Evolutionary conservation across 2,797 vertebrate genomes (phyloP).

Genomic region (Ctenopoma kingsleyae): DNA sequence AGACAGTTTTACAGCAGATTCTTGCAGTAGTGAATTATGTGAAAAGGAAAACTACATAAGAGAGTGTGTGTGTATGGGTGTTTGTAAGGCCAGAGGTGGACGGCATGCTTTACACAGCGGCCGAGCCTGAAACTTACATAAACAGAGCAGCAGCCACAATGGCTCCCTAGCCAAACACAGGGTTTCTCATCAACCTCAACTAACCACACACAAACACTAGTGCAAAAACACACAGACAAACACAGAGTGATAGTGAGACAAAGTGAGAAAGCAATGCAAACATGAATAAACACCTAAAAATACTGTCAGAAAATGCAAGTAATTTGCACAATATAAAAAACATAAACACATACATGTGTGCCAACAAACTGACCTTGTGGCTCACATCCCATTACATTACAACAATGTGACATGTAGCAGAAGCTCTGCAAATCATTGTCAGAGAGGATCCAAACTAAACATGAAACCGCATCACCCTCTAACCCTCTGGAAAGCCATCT

Average conservation of each 20-base stretch:
- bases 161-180: constrained; percentile 64
- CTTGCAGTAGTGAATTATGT: constrained; percentile 41
- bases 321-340: not conserved
- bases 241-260: constrained; percentile 11
- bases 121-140: constrained; percentile 60
- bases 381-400: constrained; percentile 60
- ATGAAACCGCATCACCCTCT: constrained; percentile 64
- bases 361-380: constrained; percentile 63
- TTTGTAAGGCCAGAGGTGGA: constrained; percentile 42
- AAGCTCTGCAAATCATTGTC: constrained; percentile 67
- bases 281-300: constrained; percentile 31
- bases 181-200: constrained; percentile 70
- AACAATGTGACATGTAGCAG: constrained; percentile 65
- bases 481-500: constrained; percentile 55
- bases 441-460: constrained; percentile 74
- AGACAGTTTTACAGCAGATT: constrained; percentile 44
- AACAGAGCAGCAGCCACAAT: constrained; percentile 64
- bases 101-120: constrained; percentile 44
- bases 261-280: constrained; percentile 40
- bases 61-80: constrained; percentile 23
- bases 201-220: constrained; percentile 53
- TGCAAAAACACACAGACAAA: constrained; percentile 49
- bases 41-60: constrained; percentile 43
- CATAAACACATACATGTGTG: constrained; percentile 7
- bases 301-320: not conserved